Evolutionary conservation across 1,140 invertebrate genomes (phyloP), one percentile per base, ranked within the genome.

Genomic region (Rhyacophila brunnea): DNA sequence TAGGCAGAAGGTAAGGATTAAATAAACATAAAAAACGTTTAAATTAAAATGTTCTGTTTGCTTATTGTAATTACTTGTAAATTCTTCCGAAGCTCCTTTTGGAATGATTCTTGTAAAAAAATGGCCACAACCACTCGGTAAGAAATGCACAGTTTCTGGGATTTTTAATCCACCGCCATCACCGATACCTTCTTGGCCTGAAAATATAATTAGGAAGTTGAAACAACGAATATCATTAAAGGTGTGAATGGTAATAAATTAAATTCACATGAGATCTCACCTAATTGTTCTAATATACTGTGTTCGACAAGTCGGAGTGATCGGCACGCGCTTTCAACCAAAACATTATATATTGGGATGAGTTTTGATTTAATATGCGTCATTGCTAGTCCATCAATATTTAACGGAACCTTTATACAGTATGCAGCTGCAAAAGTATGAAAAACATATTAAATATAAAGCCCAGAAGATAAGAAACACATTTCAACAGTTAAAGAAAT

Each of bases 51-150:
- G n/a, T n/a, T n/a, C n/a, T n/a, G 15, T 40, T 13, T 13, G 11
- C 35, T 78, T n/a, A n/a, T n/a, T n/a, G n/a, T n/a, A n/a, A n/a
- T n/a, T 79, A 89, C 87, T 77, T 73, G 85, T 77, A 55, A 78
- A 75, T 57, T 85, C 81, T 68, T 88, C 84, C 17, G 80, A 73
- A 45, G 81, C 76, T 14, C 76, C 78, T 66, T 81, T 79, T 35
- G 87, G 81, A 68, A 91, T 88, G 13, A 90, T 74, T 64, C 87
- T 75, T 42, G 89, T 89, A 11, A 93, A 68, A 60, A 92, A 87
- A 76, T 92, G 88, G 6, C 88, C 87, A 64, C 87, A 82, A 55
- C 83, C 78, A 54, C 72, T 67, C 1, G 83, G 83, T 59, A 82
- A 73, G 71, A 86, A 88, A 68, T 89, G 87, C 66, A 79, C 84